Percentiles rank a stretch among this genome's conserved stretches.
phyloP scores from a whole-genome alignment of 1,140 invertebrate species.

The Meloidogyne hapla region DNA sequence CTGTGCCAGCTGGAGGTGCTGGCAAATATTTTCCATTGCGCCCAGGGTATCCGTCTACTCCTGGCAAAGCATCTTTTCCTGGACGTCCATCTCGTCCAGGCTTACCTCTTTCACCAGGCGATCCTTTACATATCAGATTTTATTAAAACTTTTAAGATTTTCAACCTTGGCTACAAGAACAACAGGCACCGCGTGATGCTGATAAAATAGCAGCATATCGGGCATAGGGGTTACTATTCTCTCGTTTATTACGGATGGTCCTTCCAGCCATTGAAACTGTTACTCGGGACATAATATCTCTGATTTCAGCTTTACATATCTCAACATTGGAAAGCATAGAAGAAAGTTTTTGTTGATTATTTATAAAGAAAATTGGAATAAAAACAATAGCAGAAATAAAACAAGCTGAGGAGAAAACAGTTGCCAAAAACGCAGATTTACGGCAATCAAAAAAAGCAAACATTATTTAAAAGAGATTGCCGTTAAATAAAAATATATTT shows the following conservation, averaged over 20 bases:
- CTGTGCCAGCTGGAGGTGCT: conserved; percentile 53
- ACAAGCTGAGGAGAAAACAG: conserved; percentile 48
- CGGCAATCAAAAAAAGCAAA: conserved; percentile 34
- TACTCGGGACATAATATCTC: conserved; percentile 55
- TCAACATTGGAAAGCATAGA: conserved; percentile 54
- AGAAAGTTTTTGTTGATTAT: conserved; percentile 56
- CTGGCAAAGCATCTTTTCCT: conserved; percentile 41
- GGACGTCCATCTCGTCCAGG: conserved; percentile 38
- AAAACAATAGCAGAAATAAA: conserved; percentile 47
- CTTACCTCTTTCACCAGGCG: conserved; percentile 23
- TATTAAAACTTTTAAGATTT: conserved; percentile 2
- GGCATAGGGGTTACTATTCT: conserved; percentile 33
- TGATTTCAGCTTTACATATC: conserved; percentile 52
- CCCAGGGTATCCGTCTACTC: conserved; percentile 47
- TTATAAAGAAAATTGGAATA: conserved; percentile 52
- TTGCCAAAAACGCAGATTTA: conserved; percentile 42
- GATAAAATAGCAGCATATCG: conserved; percentile 44
- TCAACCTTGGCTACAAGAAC: conserved; percentile 59
- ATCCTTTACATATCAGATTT: conserved; percentile 17
- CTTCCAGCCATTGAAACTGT: not conserved
- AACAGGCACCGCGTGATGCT: conserved; percentile 46
- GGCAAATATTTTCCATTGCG: conserved; percentile 54
- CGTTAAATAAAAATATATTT: too few species aligned
- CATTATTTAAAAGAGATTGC: too few species aligned
- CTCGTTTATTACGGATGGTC: not conserved